Conservation (phyloP, 2,113 vertebrate genomes). For the Tragelaphus buxtoni region DNA sequence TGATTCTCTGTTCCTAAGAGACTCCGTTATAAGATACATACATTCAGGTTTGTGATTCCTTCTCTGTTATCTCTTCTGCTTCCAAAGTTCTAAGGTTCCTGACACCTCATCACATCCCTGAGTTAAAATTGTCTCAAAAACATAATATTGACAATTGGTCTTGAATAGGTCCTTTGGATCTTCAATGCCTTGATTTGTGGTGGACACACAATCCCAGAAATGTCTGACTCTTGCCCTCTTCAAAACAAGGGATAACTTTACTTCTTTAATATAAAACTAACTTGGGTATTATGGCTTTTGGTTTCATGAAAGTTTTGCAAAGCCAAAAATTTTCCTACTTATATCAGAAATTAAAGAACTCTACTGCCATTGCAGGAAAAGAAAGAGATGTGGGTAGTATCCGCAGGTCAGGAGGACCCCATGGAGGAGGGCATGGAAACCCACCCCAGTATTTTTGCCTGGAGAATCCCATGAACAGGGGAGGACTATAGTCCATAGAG, state of each 20-base stretch:
- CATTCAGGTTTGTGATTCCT: not conserved
- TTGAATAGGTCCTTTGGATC: not conserved
- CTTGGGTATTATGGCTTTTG: not conserved
- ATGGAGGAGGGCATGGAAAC: not conserved
- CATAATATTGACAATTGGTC: not conserved
- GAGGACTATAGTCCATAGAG: not conserved
- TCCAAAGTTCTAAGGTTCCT: not conserved
- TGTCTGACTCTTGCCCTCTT: not conserved
- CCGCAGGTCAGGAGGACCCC: not conserved
- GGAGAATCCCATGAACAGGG: not conserved
- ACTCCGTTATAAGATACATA: not conserved
- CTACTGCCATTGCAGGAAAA: not conserved
- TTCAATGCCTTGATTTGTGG: not conserved
- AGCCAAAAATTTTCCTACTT: not conserved
- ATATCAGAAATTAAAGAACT: not conserved
- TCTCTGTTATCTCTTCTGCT: not conserved
- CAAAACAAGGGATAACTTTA: not conserved
- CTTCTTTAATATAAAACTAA: not conserved
- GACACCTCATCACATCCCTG: not conserved
- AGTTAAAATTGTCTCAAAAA: not conserved
- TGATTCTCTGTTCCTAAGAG: not conserved
- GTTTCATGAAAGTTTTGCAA: not conserved
- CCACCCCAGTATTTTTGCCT: not conserved
- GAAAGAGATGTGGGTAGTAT: not conserved
- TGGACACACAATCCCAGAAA: not conserved